Evolutionary conservation across 1,140 invertebrate genomes (phyloP).

Genomic region (Drosophila sp.): DNA sequence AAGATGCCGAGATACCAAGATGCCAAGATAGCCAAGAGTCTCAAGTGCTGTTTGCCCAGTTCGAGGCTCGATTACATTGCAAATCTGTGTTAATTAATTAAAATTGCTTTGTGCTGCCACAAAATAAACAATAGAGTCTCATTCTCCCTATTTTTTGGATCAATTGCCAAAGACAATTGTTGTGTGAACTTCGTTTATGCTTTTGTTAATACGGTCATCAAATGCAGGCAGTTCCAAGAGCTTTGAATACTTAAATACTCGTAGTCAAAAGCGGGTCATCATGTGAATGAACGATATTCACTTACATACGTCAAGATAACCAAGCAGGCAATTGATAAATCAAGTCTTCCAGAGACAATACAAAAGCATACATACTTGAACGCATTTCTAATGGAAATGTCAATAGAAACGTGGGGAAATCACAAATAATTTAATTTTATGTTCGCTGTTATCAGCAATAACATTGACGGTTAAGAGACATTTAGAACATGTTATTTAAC

Average conservation of each 20-base stretch:
- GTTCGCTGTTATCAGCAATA: neutral
- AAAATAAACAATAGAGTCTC: slow-evolving; percentile 34
- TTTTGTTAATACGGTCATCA: slow-evolving; percentile 12
- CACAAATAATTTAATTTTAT: neutral
- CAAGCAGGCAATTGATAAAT: slow-evolving; percentile 4
- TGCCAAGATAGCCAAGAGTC: neutral
- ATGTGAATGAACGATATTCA: slow-evolving; percentile 39
- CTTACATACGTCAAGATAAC: slow-evolving; percentile 19
- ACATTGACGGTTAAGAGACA: neutral
- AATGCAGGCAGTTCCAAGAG: slow-evolving; percentile 21
- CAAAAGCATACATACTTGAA: neutral
- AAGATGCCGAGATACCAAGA: neutral
- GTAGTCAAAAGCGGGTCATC: slow-evolving; percentile 12
- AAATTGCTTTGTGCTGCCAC: slow-evolving; percentile 44
- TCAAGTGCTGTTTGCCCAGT: slow-evolving; percentile 37
- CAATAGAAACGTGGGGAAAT: neutral
- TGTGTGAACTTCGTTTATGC: neutral
- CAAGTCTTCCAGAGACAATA: neutral
- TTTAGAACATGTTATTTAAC: too few relatives aligned
- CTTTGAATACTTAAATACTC: neutral
- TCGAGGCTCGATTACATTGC: slow-evolving; percentile 66
- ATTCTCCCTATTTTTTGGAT: neutral
- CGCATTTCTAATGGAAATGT: slow-evolving; percentile 11
- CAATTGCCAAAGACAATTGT: slow-evolving; percentile 13
- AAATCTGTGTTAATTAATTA: slow-evolving; percentile 81